phyloP scores from a whole-genome alignment of 2,888 invertebrate genomes.

The Pycnomerus fuliginosus region DNA sequence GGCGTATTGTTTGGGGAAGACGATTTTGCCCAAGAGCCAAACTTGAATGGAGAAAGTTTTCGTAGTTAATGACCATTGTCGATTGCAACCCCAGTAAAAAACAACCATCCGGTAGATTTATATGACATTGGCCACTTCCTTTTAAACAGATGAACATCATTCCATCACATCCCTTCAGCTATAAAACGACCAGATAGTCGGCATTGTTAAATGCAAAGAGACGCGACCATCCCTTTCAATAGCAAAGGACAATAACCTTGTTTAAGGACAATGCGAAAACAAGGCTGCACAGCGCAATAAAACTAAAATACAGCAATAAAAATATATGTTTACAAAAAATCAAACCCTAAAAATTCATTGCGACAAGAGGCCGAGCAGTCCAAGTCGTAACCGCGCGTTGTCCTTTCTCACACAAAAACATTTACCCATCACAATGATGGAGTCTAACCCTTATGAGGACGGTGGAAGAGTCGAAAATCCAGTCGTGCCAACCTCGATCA shows the following conservation, averaged over 20 bases:
- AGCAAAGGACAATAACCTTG: constrained; percentile 43
- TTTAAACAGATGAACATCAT: too few relatives aligned
- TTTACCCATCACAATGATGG: constrained; percentile 27
- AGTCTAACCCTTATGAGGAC: constrained; percentile 34
- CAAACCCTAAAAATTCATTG: constrained; percentile 47
- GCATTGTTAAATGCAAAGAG: constrained; percentile 5
- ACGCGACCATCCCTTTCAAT: constrained; percentile 23
- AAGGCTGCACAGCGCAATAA: constrained; percentile 22
- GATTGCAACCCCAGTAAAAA: too few relatives aligned
- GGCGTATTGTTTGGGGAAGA: too few relatives aligned
- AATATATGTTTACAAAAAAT: constrained; percentile 39
- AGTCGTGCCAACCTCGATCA: constrained; percentile 42
- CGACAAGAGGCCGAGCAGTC: constrained; percentile 49
- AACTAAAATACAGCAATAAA: constrained; percentile 21
- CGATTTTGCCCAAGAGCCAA: too few relatives aligned
- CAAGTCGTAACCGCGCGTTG: constrained; percentile 37
- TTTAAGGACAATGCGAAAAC: constrained; percentile 41
- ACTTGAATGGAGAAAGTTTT: too few relatives aligned
- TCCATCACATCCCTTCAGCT: too few relatives aligned
- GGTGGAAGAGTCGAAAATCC: constrained; percentile 38
- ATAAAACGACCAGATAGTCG: constrained; percentile 14
- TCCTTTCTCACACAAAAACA: constrained; percentile 49
- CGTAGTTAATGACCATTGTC: too few relatives aligned
- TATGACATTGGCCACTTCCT: too few relatives aligned
- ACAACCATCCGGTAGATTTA: too few relatives aligned